Percentiles rank a stretch among this genome's conserved stretches.
These are phyloP conservation scores for Silvanus unidentatus DNA, from an alignment of 2,888 invertebrate species.

Conservation along the genomic window DNA sequence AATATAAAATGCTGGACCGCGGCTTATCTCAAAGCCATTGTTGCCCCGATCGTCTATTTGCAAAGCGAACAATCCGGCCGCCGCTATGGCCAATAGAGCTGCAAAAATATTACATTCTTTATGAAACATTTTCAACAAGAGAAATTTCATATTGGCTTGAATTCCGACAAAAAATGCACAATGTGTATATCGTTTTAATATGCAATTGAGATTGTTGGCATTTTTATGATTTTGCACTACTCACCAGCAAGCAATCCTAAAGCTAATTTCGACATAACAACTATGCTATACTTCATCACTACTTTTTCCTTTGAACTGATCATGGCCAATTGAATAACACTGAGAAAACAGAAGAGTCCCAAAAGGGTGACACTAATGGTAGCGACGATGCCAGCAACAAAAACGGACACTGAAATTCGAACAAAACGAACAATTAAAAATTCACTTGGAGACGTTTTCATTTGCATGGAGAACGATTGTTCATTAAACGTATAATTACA, in stretches of 20 bases:
- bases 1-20: conserved; percentile 82
- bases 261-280: conserved; percentile 73
- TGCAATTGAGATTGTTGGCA: too few species aligned
- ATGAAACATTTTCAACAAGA: neutral
- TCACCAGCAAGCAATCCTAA: conserved; percentile 73
- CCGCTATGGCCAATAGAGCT: conserved; percentile 75
- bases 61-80: conserved; percentile 76
- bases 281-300: conserved; percentile 68
- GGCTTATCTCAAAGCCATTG: conserved; percentile 66
- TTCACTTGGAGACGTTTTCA: too few species aligned
- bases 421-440: too few species aligned
- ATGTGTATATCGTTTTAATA: too few species aligned
- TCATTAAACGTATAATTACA: too few species aligned
- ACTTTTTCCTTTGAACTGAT: conserved; percentile 78
- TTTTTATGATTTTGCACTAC: too few species aligned
- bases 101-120: conserved; percentile 36
- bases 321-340: conserved; percentile 81
- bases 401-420: conserved; percentile 64
- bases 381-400: conserved; percentile 75
- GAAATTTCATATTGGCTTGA: too few species aligned
- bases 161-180: too few species aligned
- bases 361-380: conserved; percentile 67
- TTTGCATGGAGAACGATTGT: too few species aligned
- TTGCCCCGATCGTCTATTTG: conserved; percentile 72
- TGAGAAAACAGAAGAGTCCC: conserved; percentile 71